Conservation (phyloP, 2,888 invertebrate genomes). For the Hesperia comma region DNA sequence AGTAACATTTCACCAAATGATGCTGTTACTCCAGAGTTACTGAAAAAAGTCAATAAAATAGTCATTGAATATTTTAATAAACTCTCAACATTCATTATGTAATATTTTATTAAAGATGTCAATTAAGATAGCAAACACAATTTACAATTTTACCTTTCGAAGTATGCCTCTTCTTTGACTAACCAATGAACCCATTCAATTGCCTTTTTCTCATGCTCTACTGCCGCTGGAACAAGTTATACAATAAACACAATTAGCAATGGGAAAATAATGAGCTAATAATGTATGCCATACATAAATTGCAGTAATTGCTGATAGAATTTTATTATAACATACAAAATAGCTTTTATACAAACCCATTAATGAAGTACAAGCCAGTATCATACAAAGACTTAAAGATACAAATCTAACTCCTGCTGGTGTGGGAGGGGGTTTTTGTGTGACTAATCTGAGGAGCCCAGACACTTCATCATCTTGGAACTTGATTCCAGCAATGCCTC, state of each 20-base stretch:
- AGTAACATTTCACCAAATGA: slow-evolving; percentile 98
- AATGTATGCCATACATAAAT: no score
- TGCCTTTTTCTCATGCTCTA: slow-evolving; percentile 92
- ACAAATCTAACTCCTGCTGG: slow-evolving; percentile 96
- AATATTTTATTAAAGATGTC: no score
- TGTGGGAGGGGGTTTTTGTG: slow-evolving; percentile 94
- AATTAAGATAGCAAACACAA: no score
- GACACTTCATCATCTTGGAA: slow-evolving; percentile 96
- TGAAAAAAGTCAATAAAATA: no score
- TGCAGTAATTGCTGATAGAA: no score
- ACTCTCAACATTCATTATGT: no score
- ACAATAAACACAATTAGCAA: no score
- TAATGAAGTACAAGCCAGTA: slow-evolving; percentile 96
- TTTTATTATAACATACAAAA: no score
- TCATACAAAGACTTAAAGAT: slow-evolving; percentile 95
- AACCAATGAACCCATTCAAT: slow-evolving; percentile 98
- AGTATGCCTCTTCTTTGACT: slow-evolving; percentile 94
- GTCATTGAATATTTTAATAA: no score
- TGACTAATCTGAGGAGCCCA: slow-evolving; percentile 92
- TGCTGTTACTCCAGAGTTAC: slow-evolving; percentile 92
- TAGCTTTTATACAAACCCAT: slow-evolving; percentile 78
- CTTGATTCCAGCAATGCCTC: slow-evolving; percentile 96
- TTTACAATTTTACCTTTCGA: slow-evolving; percentile 85
- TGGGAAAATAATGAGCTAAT: no score
- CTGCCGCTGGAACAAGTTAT: slow-evolving; percentile 72